A percentile compares a stretch with the other conserved stretches of the same genome.
Conservation (phyloP, 1,140 invertebrate species). For the Cotesia typhae region DNA sequence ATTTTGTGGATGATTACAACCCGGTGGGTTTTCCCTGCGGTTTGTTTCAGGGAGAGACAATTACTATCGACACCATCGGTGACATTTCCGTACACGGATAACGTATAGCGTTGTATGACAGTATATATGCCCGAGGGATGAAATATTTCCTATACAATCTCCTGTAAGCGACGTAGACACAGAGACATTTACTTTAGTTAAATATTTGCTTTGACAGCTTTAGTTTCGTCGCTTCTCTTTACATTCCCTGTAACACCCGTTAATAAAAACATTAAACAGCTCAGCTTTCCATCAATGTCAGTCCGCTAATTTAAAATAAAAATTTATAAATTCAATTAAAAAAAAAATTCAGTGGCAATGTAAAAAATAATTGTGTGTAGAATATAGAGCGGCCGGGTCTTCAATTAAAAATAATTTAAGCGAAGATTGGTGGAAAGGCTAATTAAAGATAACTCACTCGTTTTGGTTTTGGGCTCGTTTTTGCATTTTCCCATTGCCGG, state of each 20-base stretch:
- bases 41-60: conserved; percentile 21
- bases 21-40: conserved; percentile 26
- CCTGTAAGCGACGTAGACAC: not conserved
- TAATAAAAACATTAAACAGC: too few species aligned
- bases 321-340: not conserved
- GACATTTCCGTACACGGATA: not conserved
- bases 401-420: conserved; percentile 24
- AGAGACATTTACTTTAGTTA: not conserved
- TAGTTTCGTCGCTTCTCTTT: too few species aligned
- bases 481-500: conserved; percentile 18
- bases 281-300: too few species aligned
- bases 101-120: not conserved
- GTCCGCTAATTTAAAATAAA: not conserved
- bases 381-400: not conserved
- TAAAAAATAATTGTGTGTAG: not conserved
- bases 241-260: too few species aligned
- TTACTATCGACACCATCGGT: conserved; percentile 26
- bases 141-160: conserved; percentile 15
- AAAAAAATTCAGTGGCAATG: not conserved
- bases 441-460: conserved; percentile 15
- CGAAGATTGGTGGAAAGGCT: conserved; percentile 1
- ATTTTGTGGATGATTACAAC: conserved; percentile 43
- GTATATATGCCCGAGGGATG: not conserved
- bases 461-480: conserved; percentile 14
- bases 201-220: too few species aligned